These are phyloP conservation scores for Tautogolabrus adspersus DNA, from an alignment of 2,113 vertebrate genomes.

Conservation along the genomic window DNA sequence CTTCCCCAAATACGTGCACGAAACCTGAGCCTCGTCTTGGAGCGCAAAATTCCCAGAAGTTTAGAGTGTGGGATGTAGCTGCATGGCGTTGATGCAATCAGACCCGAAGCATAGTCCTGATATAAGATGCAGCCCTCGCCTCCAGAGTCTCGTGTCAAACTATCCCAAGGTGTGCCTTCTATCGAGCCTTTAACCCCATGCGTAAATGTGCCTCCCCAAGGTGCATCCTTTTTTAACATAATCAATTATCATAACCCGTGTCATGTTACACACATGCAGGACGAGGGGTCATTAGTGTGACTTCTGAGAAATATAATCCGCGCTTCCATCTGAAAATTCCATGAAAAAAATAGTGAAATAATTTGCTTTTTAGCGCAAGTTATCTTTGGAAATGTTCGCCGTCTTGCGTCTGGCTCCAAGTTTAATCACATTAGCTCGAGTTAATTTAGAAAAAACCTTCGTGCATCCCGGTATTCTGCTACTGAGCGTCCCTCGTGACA, in stretches of 20 bases:
- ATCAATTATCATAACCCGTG: slow-evolving; percentile 61
- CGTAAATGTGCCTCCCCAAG: slow-evolving; percentile 58
- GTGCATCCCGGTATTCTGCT: slow-evolving; percentile 22
- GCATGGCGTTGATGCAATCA: slow-evolving; percentile 59
- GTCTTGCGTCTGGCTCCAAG: slow-evolving; percentile 7
- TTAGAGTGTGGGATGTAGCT: slow-evolving; percentile 58
- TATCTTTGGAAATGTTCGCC: slow-evolving; percentile 16
- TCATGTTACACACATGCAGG: slow-evolving; percentile 62
- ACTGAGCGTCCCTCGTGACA: slow-evolving; percentile 37
- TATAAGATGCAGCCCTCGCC: slow-evolving; percentile 48
- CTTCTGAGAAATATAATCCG: slow-evolving; percentile 45
- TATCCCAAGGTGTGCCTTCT: slow-evolving; percentile 59
- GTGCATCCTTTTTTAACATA: slow-evolving; percentile 43
- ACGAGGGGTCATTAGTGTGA: slow-evolving; percentile 33
- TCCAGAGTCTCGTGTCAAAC: slow-evolving; percentile 52
- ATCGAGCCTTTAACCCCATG: slow-evolving; percentile 57
- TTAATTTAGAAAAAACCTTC: slow-evolving; percentile 16
- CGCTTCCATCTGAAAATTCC: slow-evolving; percentile 22
- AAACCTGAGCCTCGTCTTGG: slow-evolving; percentile 33
- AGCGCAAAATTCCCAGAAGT: slow-evolving; percentile 67
- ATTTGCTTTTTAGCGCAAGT: slow-evolving; percentile 11
- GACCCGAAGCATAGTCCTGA: slow-evolving; percentile 37
- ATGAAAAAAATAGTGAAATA: slow-evolving; percentile 10
- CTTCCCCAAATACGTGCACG: slow-evolving; percentile 7
- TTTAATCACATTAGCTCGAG: slow-evolving; percentile 24